These are phyloP conservation scores for Ormyrus rosae DNA, from an alignment of 2,888 invertebrate species.

Conservation along the genomic window DNA sequence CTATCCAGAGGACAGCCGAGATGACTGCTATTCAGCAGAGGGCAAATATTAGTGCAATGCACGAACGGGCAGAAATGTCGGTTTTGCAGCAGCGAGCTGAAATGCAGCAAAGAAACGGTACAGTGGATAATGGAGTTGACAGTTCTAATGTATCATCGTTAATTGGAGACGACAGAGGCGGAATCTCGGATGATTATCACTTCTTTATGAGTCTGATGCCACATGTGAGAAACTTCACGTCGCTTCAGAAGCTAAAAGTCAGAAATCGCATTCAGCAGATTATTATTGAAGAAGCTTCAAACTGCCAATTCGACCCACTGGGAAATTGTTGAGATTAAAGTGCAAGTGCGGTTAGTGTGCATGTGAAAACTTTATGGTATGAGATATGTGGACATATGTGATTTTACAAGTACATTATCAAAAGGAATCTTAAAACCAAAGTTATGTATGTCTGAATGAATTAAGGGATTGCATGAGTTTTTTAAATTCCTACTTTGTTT, in stretches of 20 bases:
- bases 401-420: slow-evolving; percentile 2
- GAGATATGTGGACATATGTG: neutral
- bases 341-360: neutral
- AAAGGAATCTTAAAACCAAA: slow-evolving; percentile 15
- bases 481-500: no score
- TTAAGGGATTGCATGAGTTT: no score
- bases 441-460: neutral
- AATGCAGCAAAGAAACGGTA: slow-evolving; percentile 51
- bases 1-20: slow-evolving; percentile 36
- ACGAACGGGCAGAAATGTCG: slow-evolving; percentile 40
- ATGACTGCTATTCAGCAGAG: slow-evolving; percentile 34
- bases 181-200: slow-evolving; percentile 57
- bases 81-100: slow-evolving; percentile 43
- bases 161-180: slow-evolving; percentile 45
- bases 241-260: slow-evolving; percentile 55
- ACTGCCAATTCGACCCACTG: slow-evolving; percentile 52
- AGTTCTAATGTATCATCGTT: slow-evolving; percentile 36
- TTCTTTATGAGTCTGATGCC: slow-evolving; percentile 58
- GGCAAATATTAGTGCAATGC: slow-evolving; percentile 43
- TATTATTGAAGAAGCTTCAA: slow-evolving; percentile 54
- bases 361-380: neutral
- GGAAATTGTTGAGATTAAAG: slow-evolving; percentile 48
- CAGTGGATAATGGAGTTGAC: slow-evolving; percentile 55
- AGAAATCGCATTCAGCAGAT: slow-evolving; percentile 57
- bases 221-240: slow-evolving; percentile 51